phyloP scores from a whole-genome alignment of 1,140 invertebrate species.

The Drosophila neocordata region DNA sequence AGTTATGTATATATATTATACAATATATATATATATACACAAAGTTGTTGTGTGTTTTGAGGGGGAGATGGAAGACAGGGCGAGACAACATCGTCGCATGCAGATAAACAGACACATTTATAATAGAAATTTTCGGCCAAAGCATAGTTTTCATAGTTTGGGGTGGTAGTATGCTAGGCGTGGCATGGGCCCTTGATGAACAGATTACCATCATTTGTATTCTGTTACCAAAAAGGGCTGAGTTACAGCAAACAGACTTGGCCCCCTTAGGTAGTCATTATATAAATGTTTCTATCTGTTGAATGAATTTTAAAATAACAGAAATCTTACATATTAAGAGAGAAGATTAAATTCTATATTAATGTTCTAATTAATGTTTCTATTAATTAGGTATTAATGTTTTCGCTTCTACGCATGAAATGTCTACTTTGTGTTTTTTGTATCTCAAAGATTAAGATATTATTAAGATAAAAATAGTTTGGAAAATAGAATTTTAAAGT shows the following conservation, averaged over 20 bases:
- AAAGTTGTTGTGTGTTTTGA: not conserved
- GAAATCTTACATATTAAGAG: no score
- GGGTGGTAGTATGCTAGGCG: conserved; percentile 8
- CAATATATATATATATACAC: not conserved
- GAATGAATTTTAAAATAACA: no score
- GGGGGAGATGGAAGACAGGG: not conserved
- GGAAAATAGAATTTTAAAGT: no score
- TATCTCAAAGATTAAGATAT: no score
- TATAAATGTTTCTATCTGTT: not conserved
- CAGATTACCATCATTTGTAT: conserved; percentile 73
- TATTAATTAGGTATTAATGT: not conserved
- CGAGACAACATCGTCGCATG: conserved; percentile 67
- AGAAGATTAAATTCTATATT: no score
- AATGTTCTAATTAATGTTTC: not conserved
- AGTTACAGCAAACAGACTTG: conserved; percentile 8
- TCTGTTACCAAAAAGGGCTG: conserved; percentile 33
- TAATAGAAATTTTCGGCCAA: conserved; percentile 71
- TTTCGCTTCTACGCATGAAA: no score
- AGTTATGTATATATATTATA: not conserved
- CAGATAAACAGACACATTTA: conserved; percentile 78
- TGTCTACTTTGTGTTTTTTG: no score
- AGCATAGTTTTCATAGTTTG: conserved; percentile 22
- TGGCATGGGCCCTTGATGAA: conserved; percentile 30
- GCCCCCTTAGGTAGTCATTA: not conserved
- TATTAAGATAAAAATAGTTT: no score